Percentiles rank a stretch among this genome's conserved stretches.
These are phyloP conservation scores for Merops nubicus DNA, from an alignment of 2,113 vertebrate genomes.

Conservation along the genomic window DNA sequence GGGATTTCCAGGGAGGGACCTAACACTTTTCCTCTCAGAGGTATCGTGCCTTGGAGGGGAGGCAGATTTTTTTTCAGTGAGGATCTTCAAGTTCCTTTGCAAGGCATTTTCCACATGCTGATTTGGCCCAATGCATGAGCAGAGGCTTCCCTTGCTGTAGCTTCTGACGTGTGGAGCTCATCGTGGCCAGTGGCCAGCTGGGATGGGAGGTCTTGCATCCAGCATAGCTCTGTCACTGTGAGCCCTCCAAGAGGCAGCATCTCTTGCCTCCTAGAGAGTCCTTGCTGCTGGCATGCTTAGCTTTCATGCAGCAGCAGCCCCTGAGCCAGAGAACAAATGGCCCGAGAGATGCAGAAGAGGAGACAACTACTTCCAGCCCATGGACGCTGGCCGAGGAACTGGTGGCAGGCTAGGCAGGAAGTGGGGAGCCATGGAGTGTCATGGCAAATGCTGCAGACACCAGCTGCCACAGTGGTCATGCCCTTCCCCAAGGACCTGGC, in stretches of 20 bases:
- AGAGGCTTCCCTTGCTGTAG: not conserved
- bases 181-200: not conserved
- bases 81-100: not conserved
- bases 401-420: not conserved
- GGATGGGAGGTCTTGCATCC: rapidly evolving
- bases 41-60: not conserved
- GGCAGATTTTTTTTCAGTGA: not conserved
- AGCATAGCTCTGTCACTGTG: not conserved
- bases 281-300: not conserved
- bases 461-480: not conserved
- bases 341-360: not conserved
- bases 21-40: not conserved
- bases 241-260: not conserved
- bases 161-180: not conserved
- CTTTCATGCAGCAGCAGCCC: not conserved
- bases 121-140: rapidly evolving
- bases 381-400: not conserved
- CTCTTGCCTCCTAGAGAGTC: not conserved
- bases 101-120: not conserved
- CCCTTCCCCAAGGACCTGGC: not conserved
- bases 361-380: not conserved
- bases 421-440: not conserved
- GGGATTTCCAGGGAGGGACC: not conserved
- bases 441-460: not conserved
- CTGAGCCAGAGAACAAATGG: not conserved